Evolutionary conservation across 2,797 vertebrate genomes (phyloP).

Genomic region (Knipowitschia caucasica): DNA sequence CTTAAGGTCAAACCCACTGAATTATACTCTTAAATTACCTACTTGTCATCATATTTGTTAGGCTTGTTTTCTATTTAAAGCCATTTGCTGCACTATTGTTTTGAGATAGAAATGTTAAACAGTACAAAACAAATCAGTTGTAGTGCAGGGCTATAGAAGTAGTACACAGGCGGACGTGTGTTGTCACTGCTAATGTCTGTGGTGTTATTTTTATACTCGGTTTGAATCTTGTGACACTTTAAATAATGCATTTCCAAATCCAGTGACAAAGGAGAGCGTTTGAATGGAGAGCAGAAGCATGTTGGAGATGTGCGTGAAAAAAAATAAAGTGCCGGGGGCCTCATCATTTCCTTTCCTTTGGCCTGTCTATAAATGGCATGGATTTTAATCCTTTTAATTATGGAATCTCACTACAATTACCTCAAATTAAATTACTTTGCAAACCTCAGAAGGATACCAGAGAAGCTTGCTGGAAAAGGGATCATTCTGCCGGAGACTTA

Average conservation of each 20-base stretch:
- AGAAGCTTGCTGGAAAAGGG: slow-evolving; percentile 60
- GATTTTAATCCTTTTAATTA: slow-evolving; percentile 83
- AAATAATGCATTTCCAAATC: slow-evolving; percentile 54
- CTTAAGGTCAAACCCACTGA: too few species aligned
- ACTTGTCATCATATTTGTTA: too few species aligned
- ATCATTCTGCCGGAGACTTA: slow-evolving; percentile 71
- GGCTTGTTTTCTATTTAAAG: slow-evolving; percentile 1
- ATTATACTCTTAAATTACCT: too few species aligned
- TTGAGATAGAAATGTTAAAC: slow-evolving; percentile 3
- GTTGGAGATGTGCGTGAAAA: slow-evolving; percentile 53
- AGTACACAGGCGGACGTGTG: slow-evolving; percentile 32
- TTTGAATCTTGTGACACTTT: slow-evolving; percentile 54
- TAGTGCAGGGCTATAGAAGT: slow-evolving; percentile 35
- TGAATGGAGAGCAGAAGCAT: slow-evolving; percentile 50
- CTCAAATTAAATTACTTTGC: slow-evolving; percentile 82
- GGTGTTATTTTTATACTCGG: slow-evolving; percentile 61
- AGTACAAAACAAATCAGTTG: slow-evolving; percentile 26
- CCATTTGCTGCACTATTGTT: background rate
- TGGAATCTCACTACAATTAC: slow-evolving; percentile 78
- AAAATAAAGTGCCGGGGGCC: slow-evolving; percentile 53
- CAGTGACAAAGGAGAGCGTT: slow-evolving; percentile 51
- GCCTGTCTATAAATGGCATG: slow-evolving; percentile 75
- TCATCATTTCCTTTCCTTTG: slow-evolving; percentile 68
- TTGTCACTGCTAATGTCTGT: slow-evolving; percentile 43
- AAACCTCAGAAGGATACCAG: slow-evolving; percentile 82